Conservation (phyloP, 2,113 vertebrate genomes). For the Varanus komodoensis region DNA sequence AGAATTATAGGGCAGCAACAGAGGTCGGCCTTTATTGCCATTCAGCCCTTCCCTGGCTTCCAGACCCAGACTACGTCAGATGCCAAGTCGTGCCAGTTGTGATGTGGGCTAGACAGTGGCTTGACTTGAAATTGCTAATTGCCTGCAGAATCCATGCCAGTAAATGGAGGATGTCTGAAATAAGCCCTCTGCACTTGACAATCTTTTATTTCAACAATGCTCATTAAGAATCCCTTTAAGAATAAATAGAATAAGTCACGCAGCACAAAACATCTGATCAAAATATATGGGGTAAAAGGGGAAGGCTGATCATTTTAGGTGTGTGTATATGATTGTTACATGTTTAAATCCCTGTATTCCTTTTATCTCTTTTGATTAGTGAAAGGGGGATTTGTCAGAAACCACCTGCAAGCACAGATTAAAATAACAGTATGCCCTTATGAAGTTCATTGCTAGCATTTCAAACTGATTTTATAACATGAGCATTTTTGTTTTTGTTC, state of each 20-base stretch:
- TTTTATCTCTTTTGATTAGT: conserved; percentile 8
- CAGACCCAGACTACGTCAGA: not conserved
- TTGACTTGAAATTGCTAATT: not conserved
- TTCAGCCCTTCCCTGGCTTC: not conserved
- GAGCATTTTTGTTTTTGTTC: not conserved
- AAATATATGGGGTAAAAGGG: not conserved
- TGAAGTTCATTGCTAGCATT: not conserved
- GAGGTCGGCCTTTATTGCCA: not conserved
- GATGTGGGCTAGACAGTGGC: not conserved
- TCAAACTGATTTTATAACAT: not conserved
- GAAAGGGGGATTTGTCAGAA: not conserved
- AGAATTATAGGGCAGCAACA: conserved; percentile 7
- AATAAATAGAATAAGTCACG: not conserved
- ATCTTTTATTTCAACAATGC: not conserved
- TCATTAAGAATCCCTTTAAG: not conserved
- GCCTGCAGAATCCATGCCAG: conserved; percentile 2
- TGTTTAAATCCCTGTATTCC: not conserved
- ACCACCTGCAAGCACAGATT: not conserved
- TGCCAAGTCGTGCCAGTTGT: conserved; percentile 4
- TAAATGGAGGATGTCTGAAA: not conserved
- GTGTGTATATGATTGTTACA: not conserved
- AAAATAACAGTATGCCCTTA: not conserved
- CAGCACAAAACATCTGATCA: not conserved
- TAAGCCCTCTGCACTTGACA: not conserved
- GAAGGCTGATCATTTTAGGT: not conserved